Percentiles rank a stretch among this genome's conserved stretches.
Conservation (phyloP, 1,140 invertebrate genomes). For the Thaumetopoea pityocampa region DNA sequence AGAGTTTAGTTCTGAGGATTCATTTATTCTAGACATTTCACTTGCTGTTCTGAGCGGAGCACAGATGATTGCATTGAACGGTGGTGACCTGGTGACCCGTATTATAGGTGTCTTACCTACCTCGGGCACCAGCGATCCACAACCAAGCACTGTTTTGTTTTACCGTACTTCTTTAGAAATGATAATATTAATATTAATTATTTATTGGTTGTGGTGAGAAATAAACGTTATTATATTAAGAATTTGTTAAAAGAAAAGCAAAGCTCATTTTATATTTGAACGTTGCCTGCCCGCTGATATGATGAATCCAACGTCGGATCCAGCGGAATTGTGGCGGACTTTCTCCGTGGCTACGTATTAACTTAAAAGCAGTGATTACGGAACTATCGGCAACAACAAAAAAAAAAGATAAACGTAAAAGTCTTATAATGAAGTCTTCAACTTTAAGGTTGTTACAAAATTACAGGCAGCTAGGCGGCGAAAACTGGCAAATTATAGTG, state of each 20-base stretch:
- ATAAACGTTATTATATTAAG: too few relatives aligned
- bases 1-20: too few relatives aligned
- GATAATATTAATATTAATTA: too few relatives aligned
- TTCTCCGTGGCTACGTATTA: constrained; percentile 21
- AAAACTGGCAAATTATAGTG: constrained; percentile 66
- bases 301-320: constrained; percentile 12
- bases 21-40: too few relatives aligned
- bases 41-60: too few relatives aligned
- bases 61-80: too few relatives aligned
- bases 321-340: constrained; percentile 10
- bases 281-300: constrained; percentile 9
- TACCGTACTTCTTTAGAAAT: too few relatives aligned
- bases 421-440: constrained; percentile 47
- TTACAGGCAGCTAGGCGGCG: constrained; percentile 52
- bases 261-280: constrained; percentile 28
- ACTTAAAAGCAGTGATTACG: constrained; percentile 28
- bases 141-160: too few relatives aligned
- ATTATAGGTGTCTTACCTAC: too few relatives aligned
- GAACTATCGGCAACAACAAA: constrained; percentile 21
- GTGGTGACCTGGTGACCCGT: too few relatives aligned
- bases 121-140: too few relatives aligned
- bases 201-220: too few relatives aligned
- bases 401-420: constrained; percentile 28
- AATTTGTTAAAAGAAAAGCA: constrained; percentile 24
- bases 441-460: constrained; percentile 45